These are phyloP conservation scores for Caenorhabditis briggsae DNA, from an alignment of 1,140 invertebrate genomes.

Conservation along the genomic window DNA sequence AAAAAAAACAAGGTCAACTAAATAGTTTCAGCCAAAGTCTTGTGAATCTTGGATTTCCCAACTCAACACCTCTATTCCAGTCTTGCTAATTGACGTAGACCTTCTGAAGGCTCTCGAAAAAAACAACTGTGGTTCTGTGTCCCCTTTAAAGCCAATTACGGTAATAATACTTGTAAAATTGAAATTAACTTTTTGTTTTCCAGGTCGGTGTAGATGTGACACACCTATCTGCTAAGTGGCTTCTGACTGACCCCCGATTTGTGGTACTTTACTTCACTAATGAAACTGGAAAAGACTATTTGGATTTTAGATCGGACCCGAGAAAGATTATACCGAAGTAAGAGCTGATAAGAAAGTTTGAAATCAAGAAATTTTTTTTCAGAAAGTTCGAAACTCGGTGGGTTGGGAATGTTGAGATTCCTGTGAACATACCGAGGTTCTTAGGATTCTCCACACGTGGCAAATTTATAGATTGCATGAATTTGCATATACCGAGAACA, in stretches of 20 bases:
- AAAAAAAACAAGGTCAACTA: background rate
- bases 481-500: conserved; percentile 27
- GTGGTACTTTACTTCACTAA: background rate
- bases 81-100: background rate
- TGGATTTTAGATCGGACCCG: conserved; percentile 19
- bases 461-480: conserved; percentile 16
- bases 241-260: background rate
- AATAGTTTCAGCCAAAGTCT: background rate
- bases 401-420: background rate
- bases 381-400: background rate
- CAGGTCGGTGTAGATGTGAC: conserved; percentile 19
- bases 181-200: background rate
- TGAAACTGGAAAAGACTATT: background rate
- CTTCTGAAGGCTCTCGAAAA: background rate
- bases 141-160: no score
- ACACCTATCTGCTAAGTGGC: background rate
- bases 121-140: background rate
- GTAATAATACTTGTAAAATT: no score
- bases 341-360: background rate
- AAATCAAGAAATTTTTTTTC: background rate
- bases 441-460: background rate
- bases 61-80: conserved; percentile 2
- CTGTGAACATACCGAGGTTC: background rate
- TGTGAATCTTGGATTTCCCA: background rate
- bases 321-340: conserved; percentile 24